Conservation (phyloP, 2,888 invertebrate species). For the Lasioglossum marginatum region DNA sequence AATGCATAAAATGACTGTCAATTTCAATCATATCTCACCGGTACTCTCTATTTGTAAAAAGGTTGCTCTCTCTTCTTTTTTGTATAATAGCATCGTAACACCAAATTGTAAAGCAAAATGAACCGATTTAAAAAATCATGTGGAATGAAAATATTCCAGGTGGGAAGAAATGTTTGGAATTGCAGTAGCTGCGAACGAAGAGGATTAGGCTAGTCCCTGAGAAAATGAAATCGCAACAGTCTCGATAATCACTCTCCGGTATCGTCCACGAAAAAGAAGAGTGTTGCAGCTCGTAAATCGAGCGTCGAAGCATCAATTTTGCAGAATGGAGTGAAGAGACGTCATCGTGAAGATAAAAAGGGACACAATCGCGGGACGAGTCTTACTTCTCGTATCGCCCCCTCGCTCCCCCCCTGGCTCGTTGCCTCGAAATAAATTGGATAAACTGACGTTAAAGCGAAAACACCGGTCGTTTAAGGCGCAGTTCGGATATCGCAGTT, state of each 20-base stretch:
- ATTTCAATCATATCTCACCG: too few relatives aligned
- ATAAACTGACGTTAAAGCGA: constrained; percentile 72
- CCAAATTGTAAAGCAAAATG: too few relatives aligned
- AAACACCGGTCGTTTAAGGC: constrained; percentile 66
- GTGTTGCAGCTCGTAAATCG: background rate
- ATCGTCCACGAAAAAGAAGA: background rate
- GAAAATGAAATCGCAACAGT: background rate
- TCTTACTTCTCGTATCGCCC: background rate
- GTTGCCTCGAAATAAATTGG: constrained; percentile 66
- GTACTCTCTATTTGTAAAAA: too few relatives aligned
- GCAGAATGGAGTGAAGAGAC: background rate
- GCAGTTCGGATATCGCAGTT: constrained; percentile 63
- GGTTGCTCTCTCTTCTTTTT: too few relatives aligned
- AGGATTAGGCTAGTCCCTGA: background rate
- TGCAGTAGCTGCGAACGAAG: background rate
- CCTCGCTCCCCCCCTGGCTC: background rate
- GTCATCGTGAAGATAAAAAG: background rate
- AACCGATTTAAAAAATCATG: background rate
- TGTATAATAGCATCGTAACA: too few relatives aligned
- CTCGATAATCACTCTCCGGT: background rate
- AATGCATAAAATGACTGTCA: too few relatives aligned
- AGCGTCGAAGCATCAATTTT: background rate
- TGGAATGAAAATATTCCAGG: background rate
- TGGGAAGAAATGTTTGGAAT: background rate
- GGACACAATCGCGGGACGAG: background rate